Evolutionary conservation across 35 echinoderm and acorn worm species (phyloP).

Genomic region (Stichopus chloronotus): DNA sequence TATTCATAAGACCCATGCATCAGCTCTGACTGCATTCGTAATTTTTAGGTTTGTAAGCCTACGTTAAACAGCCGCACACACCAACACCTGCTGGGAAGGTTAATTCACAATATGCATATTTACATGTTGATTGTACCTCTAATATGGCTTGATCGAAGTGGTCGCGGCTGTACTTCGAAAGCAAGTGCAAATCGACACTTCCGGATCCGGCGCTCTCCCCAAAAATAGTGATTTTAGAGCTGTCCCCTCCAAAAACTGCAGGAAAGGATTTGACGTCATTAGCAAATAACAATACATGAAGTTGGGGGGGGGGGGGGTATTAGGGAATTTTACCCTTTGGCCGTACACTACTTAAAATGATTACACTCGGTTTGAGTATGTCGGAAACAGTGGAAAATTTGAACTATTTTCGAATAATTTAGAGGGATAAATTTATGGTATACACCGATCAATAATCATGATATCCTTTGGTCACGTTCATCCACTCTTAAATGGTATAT

Average conservation of each 20-base stretch:
- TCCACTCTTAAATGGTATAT: too few relatives aligned
- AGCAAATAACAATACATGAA: background rate
- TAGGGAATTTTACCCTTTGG: too few relatives aligned
- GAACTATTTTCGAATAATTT: too few relatives aligned
- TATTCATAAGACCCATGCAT: background rate
- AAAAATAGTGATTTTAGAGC: constrained; percentile 63
- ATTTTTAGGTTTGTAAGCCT: background rate
- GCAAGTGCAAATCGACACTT: constrained; percentile 71
- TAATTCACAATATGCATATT: background rate
- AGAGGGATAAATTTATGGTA: too few relatives aligned
- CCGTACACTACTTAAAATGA: too few relatives aligned
- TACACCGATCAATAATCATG: too few relatives aligned
- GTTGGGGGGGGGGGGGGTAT: background rate
- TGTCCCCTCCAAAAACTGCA: constrained; percentile 76
- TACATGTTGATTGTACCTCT: constrained; percentile 12
- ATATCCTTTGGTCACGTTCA: too few relatives aligned
- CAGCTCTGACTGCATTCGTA: too few relatives aligned
- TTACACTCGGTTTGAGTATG: too few relatives aligned
- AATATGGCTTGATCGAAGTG: constrained; percentile 73
- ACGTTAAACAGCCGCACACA: background rate
- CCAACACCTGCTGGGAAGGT: background rate
- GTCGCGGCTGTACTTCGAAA: constrained; percentile 55
- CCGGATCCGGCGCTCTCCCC: constrained; percentile 75
- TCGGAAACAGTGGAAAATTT: too few relatives aligned
- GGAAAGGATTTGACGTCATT: background rate